Evolutionary conservation across 2,113 vertebrate species (phyloP).

Genomic region (Candoia aspera): DNA sequence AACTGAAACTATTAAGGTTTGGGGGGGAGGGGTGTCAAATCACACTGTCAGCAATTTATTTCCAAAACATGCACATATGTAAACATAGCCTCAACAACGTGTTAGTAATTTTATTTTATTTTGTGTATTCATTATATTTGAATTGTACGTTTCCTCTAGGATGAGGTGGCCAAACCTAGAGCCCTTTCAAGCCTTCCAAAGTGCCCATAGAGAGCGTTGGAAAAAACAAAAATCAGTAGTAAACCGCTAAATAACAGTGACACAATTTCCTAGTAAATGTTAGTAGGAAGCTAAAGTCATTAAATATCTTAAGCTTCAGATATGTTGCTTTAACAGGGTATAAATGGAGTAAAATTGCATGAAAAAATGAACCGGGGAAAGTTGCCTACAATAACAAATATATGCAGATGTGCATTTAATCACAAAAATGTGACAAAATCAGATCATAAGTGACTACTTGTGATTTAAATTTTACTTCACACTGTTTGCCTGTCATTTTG

Average conservation of each 20-base stretch:
- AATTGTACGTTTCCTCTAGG: background rate
- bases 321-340: background rate
- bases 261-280: background rate
- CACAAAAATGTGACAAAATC: too few relatives aligned
- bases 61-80: too few relatives aligned
- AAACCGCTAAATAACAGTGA: background rate
- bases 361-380: background rate
- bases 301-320: background rate
- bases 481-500: too few relatives aligned
- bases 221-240: background rate
- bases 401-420: too few relatives aligned
- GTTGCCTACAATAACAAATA: too few relatives aligned
- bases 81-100: background rate
- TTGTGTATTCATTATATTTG: background rate
- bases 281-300: background rate
- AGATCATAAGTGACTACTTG: too few relatives aligned
- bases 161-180: background rate
- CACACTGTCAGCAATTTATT: background rate
- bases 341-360: background rate
- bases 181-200: background rate
- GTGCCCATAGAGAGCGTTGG: background rate
- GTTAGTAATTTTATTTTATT: background rate
- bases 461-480: too few relatives aligned
- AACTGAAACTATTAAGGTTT: constrained; percentile 69
- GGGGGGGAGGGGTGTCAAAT: constrained; percentile 1